A percentile compares a stretch with the other conserved stretches of the same genome.
Evolutionary conservation across 2,797 vertebrate genomes (phyloP).

Genomic region (Galagoides demidoff): DNA sequence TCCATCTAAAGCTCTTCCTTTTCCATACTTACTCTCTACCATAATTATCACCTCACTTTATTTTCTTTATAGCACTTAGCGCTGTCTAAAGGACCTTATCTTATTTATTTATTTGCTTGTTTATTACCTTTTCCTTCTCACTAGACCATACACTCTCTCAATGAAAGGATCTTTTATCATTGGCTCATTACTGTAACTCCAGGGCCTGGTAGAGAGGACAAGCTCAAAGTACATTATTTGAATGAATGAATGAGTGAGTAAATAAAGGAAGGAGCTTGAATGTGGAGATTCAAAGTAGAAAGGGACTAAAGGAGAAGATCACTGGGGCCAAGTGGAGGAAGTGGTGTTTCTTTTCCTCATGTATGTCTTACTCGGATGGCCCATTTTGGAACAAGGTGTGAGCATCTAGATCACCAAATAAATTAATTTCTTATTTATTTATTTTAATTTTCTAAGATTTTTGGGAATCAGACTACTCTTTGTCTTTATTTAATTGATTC

Average conservation of each 20-base stretch:
- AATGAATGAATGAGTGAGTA: conserved; percentile 6
- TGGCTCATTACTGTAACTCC: not conserved
- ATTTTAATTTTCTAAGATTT: not conserved
- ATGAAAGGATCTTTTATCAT: not conserved
- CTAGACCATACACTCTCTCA: not conserved
- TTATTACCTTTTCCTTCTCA: conserved; percentile 14
- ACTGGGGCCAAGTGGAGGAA: not conserved
- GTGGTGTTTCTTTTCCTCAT: not conserved
- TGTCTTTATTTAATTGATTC: not conserved
- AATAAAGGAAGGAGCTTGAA: not conserved
- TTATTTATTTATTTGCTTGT: conserved; percentile 30
- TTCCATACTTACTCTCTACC: not conserved
- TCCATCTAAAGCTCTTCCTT: not conserved
- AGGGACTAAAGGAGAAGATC: not conserved
- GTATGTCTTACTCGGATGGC: not conserved
- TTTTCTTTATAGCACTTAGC: not conserved
- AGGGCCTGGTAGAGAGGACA: not conserved
- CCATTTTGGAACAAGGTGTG: not conserved
- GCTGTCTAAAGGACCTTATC: not conserved
- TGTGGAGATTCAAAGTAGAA: not conserved
- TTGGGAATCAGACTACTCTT: not conserved
- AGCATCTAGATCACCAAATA: not conserved
- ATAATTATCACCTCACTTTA: not conserved
- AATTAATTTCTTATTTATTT: not conserved
- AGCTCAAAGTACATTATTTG: not conserved